Evolutionary conservation across 1,140 invertebrate species (phyloP).

Genomic region (Heliconius hewitsoni): DNA sequence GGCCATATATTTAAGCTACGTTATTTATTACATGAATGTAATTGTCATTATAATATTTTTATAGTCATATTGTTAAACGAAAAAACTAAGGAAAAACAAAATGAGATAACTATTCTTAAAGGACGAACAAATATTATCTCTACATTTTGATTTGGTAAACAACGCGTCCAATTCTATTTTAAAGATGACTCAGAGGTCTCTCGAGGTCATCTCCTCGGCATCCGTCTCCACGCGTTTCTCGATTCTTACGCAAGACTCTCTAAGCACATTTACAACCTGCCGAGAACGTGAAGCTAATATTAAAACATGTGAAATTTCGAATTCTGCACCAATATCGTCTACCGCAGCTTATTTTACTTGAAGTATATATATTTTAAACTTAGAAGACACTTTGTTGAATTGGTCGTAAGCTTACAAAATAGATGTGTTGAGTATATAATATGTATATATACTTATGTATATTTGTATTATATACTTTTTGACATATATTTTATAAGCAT

Average conservation of each 20-base stretch:
- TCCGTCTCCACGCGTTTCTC: slow-evolving; percentile 42
- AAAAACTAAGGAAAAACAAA: neutral
- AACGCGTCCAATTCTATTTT: neutral
- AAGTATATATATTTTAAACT: neutral
- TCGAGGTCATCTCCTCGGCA: slow-evolving; percentile 36
- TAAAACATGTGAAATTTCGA: slow-evolving; percentile 32
- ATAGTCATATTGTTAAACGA: neutral
- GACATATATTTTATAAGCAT: neutral
- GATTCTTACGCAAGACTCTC: slow-evolving; percentile 43
- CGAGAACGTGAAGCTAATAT: slow-evolving; percentile 30
- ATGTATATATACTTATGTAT: neutral
- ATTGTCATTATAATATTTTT: neutral
- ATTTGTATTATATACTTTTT: neutral
- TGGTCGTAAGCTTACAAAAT: neutral
- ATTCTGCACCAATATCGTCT: slow-evolving; percentile 8
- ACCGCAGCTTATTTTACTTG: slow-evolving; percentile 6
- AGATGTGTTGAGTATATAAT: neutral
- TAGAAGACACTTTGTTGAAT: neutral
- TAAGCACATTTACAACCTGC: slow-evolving; percentile 32
- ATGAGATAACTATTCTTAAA: neutral
- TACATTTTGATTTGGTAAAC: neutral
- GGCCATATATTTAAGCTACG: neutral
- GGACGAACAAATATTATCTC: neutral
- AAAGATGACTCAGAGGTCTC: slow-evolving; percentile 37
- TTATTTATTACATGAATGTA: neutral